Evolutionary conservation across 2,888 invertebrate species (phyloP).

Genomic region (Ectobius pallidus): DNA sequence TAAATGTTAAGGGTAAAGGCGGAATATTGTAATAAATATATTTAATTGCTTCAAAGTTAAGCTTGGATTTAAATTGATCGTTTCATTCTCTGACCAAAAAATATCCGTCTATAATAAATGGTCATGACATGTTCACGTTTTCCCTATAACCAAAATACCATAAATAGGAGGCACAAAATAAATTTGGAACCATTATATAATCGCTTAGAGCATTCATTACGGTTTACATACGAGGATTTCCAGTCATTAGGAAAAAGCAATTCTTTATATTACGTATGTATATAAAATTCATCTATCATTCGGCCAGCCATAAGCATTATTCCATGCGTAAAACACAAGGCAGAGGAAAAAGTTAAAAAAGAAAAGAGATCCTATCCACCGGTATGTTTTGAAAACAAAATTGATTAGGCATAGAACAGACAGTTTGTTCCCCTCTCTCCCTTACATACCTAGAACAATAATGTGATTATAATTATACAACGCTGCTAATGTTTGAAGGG

Average conservation of each 20-base stretch:
- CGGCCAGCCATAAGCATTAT: not conserved
- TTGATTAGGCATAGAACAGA: constrained; percentile 32
- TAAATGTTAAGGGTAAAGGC: too few species aligned
- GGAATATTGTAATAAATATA: too few species aligned
- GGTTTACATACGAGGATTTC: not conserved
- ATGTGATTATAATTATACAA: constrained; percentile 35
- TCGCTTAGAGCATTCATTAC: too few species aligned
- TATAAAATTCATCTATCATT: constrained; percentile 7
- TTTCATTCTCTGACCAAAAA: too few species aligned
- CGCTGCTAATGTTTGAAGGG: constrained; percentile 7
- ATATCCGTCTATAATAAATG: too few species aligned
- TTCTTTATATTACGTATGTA: constrained; percentile 3
- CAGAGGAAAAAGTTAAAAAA: not conserved
- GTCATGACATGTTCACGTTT: too few species aligned
- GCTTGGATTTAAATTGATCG: too few species aligned
- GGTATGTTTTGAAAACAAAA: constrained; percentile 24
- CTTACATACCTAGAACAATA: constrained; percentile 23
- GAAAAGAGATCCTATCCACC: not conserved
- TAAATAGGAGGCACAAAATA: not conserved
- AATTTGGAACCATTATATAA: not conserved
- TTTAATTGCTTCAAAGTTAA: too few species aligned
- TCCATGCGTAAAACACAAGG: not conserved
- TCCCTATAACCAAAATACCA: too few species aligned
- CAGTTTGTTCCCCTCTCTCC: not conserved
- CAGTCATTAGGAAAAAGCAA: constrained; percentile 11